Percentiles rank a stretch among this genome's conserved stretches.
Evolutionary conservation across 2,888 invertebrate genomes (phyloP).

Genomic region (Drosophila siamana): DNA sequence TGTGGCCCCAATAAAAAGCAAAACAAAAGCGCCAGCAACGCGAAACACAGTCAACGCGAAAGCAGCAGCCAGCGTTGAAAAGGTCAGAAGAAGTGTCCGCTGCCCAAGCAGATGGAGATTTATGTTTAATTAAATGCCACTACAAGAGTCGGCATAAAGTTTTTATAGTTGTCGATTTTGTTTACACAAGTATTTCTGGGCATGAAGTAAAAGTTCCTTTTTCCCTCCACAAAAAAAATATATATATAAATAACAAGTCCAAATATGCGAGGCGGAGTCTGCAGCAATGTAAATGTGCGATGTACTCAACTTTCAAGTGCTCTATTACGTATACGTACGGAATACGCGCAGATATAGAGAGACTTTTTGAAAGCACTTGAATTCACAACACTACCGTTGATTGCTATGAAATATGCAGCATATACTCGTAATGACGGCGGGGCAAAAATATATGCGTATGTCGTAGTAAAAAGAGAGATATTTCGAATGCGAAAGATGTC

Average conservation of each 20-base stretch:
- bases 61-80: constrained; percentile 16
- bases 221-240: no score
- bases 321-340: constrained; percentile 13
- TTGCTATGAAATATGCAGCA: not conserved
- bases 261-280: no score
- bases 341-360: not conserved
- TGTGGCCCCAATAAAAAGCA: constrained; percentile 66
- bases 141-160: constrained; percentile 7
- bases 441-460: not conserved
- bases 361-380: not conserved
- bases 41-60: constrained; percentile 23
- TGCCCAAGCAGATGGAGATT: constrained; percentile 8
- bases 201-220: not conserved
- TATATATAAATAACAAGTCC: constrained; percentile 1
- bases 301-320: not conserved
- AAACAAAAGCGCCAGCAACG: constrained; percentile 32
- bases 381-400: not conserved
- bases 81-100: constrained; percentile 20
- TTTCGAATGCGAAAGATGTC: no score
- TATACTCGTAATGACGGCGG: not conserved
- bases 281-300: not conserved
- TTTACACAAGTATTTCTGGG: not conserved
- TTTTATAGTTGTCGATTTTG: constrained; percentile 13
- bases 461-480: not conserved
- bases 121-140: constrained; percentile 27